Evolutionary conservation across 2,797 vertebrate genomes (phyloP).

Genomic region (Dipus sagitta): DNA sequence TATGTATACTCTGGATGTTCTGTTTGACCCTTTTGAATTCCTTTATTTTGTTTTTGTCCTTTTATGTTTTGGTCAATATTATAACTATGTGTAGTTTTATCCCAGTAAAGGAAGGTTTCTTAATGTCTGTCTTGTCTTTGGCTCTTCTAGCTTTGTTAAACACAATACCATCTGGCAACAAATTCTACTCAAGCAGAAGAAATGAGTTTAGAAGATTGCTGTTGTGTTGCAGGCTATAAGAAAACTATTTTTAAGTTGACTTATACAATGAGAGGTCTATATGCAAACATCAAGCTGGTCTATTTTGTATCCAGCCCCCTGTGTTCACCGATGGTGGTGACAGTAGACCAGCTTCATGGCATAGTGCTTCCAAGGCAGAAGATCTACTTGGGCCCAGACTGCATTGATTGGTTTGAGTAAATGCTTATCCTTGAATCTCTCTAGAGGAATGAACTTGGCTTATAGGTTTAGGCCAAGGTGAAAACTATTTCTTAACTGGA

Average conservation of each 20-base stretch:
- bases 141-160: constrained; percentile 18
- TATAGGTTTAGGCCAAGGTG: background rate
- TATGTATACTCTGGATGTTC: background rate
- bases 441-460: background rate
- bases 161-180: background rate
- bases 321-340: background rate
- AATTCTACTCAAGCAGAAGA: constrained; percentile 28
- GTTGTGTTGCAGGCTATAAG: constrained; percentile 15
- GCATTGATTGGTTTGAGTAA: background rate
- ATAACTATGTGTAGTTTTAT: background rate
- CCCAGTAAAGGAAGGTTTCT: constrained; percentile 24
- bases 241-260: constrained; percentile 44
- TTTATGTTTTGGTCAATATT: background rate
- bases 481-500: background rate
- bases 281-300: background rate
- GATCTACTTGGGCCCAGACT: too few species aligned
- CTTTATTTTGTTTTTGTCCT: constrained; percentile 11
- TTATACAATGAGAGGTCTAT: background rate
- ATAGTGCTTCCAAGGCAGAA: background rate
- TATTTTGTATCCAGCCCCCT: background rate
- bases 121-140: constrained; percentile 21
- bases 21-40: background rate
- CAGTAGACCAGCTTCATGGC: background rate
- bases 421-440: background rate
- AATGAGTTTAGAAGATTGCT: constrained; percentile 31